Conservation (phyloP, 2,797 vertebrate genomes). For the Botia kubotai region DNA sequence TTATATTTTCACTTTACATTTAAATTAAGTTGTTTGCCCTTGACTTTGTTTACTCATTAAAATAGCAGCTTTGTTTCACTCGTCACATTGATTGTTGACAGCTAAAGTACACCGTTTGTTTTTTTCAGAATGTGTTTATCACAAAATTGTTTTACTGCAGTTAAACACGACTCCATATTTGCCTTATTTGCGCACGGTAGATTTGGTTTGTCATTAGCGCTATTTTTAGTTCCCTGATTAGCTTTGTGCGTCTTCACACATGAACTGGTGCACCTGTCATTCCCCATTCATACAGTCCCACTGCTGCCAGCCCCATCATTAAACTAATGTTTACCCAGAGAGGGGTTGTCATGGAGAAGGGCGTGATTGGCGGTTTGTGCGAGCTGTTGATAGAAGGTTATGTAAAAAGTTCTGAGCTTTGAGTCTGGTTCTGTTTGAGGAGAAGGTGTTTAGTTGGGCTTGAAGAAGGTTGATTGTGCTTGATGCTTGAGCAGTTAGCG, state of each 20-base stretch:
- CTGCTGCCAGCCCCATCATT: constrained; percentile 51
- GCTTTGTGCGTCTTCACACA: constrained; percentile 43
- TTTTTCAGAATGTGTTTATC: constrained; percentile 33
- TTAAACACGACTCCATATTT: not conserved
- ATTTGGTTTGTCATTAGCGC: constrained; percentile 49
- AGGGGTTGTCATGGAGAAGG: constrained; percentile 56
- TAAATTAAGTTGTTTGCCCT: not conserved
- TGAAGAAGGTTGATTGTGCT: constrained; percentile 37
- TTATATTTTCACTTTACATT: constrained; percentile 1
- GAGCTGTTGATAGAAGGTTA: constrained; percentile 35
- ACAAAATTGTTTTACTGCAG: constrained; percentile 24
- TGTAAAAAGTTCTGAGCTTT: constrained; percentile 25
- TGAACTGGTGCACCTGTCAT: constrained; percentile 48
- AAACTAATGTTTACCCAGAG: constrained; percentile 57
- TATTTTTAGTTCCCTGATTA: constrained; percentile 56
- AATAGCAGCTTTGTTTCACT: constrained; percentile 11
- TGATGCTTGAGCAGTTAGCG: constrained; percentile 43
- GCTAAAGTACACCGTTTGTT: constrained; percentile 9
- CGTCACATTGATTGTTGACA: not conserved
- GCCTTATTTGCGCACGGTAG: not conserved
- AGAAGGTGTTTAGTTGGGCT: constrained; percentile 3
- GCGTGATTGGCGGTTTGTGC: constrained; percentile 55
- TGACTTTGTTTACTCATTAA: constrained; percentile 28
- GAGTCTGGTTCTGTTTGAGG: not conserved
- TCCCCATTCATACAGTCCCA: constrained; percentile 33